These are phyloP conservation scores for Rhinoptilus africanus DNA, from an alignment of 2,113 vertebrate species.

Conservation along the genomic window DNA sequence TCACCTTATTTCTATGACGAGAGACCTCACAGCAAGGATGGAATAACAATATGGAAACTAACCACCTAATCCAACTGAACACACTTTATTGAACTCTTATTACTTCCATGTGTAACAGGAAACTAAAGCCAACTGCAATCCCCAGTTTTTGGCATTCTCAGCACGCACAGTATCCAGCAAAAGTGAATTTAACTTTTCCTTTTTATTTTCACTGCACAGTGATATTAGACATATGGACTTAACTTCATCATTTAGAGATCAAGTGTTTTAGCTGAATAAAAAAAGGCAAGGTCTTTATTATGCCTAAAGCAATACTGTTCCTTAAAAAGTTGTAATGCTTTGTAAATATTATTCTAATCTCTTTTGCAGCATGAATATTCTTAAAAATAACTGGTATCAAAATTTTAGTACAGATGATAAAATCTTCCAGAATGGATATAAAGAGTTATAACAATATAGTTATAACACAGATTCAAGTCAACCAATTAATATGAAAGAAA, in stretches of 20 bases:
- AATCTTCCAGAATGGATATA: not conserved
- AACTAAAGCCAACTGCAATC: constrained; percentile 67
- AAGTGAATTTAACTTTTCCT: constrained; percentile 28
- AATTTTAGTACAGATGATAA: not conserved
- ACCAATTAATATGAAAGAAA: not conserved
- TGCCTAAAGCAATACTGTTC: not conserved
- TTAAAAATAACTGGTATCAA: not conserved
- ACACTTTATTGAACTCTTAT: constrained; percentile 71
- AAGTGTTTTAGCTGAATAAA: constrained; percentile 14
- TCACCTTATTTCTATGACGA: constrained; percentile 37
- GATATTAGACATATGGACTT: constrained; percentile 46
- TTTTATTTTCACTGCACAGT: constrained; percentile 59
- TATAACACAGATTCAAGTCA: not conserved
- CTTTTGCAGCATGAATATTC: not conserved
- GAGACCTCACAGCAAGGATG: constrained; percentile 74
- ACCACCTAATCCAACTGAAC: constrained; percentile 70
- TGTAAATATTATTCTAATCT: not conserved
- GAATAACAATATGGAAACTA: constrained; percentile 78
- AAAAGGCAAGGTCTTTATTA: not conserved
- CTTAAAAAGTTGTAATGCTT: not conserved
- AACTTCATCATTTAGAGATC: constrained; percentile 22
- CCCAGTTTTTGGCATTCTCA: constrained; percentile 64
- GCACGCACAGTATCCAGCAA: constrained; percentile 44
- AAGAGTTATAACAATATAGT: not conserved
- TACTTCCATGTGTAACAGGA: constrained; percentile 76